Conservation (phyloP, 2,888 invertebrate genomes). For the Rhimphoctona megacephalus region DNA sequence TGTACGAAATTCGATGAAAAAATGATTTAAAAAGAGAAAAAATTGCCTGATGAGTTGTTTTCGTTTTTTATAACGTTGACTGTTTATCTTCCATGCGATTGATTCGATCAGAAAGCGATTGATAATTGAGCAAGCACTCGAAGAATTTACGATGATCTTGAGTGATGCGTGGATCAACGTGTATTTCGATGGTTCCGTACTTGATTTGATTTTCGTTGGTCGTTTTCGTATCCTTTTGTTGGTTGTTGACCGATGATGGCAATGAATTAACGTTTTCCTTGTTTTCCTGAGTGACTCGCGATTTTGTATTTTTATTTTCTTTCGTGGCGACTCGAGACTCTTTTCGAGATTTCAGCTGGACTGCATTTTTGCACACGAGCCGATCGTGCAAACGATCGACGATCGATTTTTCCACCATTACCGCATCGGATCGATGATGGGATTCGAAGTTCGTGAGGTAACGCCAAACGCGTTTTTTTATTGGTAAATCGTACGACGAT, state of each 20-base stretch:
- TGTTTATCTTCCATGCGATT: not conserved
- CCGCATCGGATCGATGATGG: not conserved
- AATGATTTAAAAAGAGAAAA: not conserved
- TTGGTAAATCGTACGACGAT: conserved; percentile 62
- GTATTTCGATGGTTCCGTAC: not conserved
- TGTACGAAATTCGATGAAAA: not conserved
- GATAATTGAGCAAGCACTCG: not conserved
- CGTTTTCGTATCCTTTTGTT: not conserved
- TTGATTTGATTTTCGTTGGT: not conserved
- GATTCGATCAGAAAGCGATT: conserved; percentile 11
- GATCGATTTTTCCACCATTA: not conserved
- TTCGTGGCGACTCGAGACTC: not conserved
- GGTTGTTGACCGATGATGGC: not conserved
- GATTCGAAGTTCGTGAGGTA: conserved; percentile 18
- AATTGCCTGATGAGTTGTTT: not conserved
- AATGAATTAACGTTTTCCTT: conserved; percentile 1
- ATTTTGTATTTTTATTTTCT: conserved; percentile 30
- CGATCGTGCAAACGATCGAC: conserved; percentile 35
- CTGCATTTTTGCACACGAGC: not conserved
- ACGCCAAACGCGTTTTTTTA: conserved; percentile 62
- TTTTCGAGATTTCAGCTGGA: conserved; percentile 3
- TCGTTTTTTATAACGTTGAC: not conserved
- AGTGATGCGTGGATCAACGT: conserved; percentile 32
- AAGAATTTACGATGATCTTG: conserved; percentile 26
- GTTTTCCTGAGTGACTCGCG: not conserved